Evolutionary conservation across 2,888 invertebrate genomes (phyloP).

Genomic region (Lymantria monacha): DNA sequence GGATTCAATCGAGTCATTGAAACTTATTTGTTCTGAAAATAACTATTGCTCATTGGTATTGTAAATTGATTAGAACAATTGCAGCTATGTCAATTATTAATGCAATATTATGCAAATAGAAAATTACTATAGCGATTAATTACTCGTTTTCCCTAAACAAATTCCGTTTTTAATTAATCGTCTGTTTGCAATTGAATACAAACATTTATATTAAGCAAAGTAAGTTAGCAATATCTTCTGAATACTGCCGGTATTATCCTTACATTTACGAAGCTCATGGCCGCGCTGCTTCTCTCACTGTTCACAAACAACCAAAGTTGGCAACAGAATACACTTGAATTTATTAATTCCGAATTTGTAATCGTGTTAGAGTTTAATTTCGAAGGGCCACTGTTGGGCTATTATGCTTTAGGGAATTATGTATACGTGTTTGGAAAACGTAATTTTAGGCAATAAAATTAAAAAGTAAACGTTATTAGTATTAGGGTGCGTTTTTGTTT

Average conservation of each 20-base stretch:
- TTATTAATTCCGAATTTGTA: constrained; percentile 36
- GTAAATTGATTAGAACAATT: no score
- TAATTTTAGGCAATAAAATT: constrained; percentile 25
- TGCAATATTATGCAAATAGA: no score
- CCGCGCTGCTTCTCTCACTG: constrained; percentile 4
- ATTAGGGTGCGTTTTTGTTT: constrained; percentile 6
- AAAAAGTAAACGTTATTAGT: constrained; percentile 12
- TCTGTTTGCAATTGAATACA: no score
- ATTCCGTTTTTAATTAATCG: no score
- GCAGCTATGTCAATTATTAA: no score
- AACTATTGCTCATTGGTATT: no score
- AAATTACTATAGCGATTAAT: no score
- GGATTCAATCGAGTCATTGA: no score
- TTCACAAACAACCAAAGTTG: constrained; percentile 18
- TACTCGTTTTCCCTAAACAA: no score
- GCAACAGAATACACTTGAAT: constrained; percentile 26
- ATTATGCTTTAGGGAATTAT: constrained; percentile 27
- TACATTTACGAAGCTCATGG: constrained; percentile 4
- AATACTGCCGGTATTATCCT: constrained; percentile 6
- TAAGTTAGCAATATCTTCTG: not conserved
- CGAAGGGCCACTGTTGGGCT: constrained; percentile 19
- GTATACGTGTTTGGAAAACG: constrained; percentile 28
- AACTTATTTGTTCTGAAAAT: no score
- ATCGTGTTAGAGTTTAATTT: constrained; percentile 34
- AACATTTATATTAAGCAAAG: no score